A percentile compares a stretch with the other conserved stretches of the same genome.
Evolutionary conservation across 2,888 invertebrate genomes (phyloP).

Genomic region (Lepidocyrtoides sp.): DNA sequence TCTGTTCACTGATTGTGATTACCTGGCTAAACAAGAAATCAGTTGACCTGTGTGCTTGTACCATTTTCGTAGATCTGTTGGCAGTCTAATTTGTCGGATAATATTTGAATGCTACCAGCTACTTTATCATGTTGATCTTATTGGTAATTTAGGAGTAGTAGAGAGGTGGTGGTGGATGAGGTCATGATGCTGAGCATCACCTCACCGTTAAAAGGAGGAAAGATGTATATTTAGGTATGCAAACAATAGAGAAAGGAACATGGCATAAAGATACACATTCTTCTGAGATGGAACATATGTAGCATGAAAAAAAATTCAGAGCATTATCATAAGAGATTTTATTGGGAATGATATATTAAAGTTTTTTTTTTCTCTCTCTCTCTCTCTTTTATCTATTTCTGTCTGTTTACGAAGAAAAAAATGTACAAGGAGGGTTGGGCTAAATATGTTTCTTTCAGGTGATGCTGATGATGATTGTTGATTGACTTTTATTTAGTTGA

Average conservation of each 20-base stretch:
- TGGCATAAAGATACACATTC: not conserved
- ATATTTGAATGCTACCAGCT: not conserved
- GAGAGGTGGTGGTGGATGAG: constrained; percentile 12
- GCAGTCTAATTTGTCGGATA: constrained; percentile 23
- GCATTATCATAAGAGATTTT: not conserved
- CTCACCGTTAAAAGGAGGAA: not conserved
- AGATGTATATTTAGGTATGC: not conserved
- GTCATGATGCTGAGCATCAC: constrained; percentile 17
- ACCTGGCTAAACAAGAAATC: not conserved
- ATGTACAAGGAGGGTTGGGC: constrained; percentile 38
- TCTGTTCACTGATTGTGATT: constrained; percentile 11
- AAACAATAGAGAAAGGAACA: not conserved
- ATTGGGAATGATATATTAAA: not conserved
- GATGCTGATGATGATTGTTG: constrained; percentile 42
- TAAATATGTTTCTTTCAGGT: not conserved
- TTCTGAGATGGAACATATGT: constrained; percentile 21
- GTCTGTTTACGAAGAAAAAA: constrained; percentile 35
- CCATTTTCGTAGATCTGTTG: not conserved
- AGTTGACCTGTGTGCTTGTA: constrained; percentile 26
- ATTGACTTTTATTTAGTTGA: constrained; percentile 73
- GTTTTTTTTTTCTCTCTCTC: no score
- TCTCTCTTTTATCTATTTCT: not conserved
- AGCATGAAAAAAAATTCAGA: not conserved
- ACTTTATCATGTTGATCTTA: not conserved
- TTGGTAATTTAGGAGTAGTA: not conserved